A percentile compares a stretch with the other conserved stretches of the same genome.
These are phyloP conservation scores for Macrostomum lignano DNA, from an alignment of 1,140 invertebrate species.

Conservation along the genomic window DNA sequence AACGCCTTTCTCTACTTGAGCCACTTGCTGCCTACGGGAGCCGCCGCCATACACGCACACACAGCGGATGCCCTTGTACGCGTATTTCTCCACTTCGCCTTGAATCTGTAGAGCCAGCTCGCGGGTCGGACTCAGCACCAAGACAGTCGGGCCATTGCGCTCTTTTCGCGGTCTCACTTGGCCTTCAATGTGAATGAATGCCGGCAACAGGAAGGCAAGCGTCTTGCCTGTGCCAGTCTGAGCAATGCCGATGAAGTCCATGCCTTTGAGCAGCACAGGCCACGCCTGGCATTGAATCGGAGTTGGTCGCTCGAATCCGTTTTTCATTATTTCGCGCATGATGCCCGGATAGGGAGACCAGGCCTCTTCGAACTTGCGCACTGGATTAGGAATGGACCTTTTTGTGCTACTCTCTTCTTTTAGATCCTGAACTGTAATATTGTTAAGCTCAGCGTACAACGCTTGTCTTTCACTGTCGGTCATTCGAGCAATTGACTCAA, in stretches of 20 bases:
- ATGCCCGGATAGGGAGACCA: constrained; percentile 36
- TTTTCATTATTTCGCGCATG: constrained; percentile 6
- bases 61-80: constrained; percentile 48
- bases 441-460: too few relatives aligned
- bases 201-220: constrained; percentile 58
- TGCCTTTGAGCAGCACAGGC: constrained; percentile 52
- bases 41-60: constrained; percentile 85
- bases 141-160: constrained; percentile 9
- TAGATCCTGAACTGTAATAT: too few relatives aligned
- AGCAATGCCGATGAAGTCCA: constrained; percentile 67
- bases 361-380: constrained; percentile 46
- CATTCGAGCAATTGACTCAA: too few relatives aligned
- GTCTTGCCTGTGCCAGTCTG: constrained; percentile 53
- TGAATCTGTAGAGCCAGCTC: constrained; percentile 85
- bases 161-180: constrained; percentile 31
- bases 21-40: constrained; percentile 54
- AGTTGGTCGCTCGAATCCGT: constrained; percentile 7
- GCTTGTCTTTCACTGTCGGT: too few relatives aligned
- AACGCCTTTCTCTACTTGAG: constrained; percentile 40
- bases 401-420: too few relatives aligned
- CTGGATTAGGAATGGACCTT: constrained; percentile 55
- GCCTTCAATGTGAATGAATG: constrained; percentile 54
- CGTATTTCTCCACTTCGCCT: constrained; percentile 63
- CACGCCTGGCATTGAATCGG: constrained; percentile 40
- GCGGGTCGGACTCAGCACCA: constrained; percentile 66